Conservation (phyloP, 2,888 invertebrate species). For the Crocallis elinguaria region DNA sequence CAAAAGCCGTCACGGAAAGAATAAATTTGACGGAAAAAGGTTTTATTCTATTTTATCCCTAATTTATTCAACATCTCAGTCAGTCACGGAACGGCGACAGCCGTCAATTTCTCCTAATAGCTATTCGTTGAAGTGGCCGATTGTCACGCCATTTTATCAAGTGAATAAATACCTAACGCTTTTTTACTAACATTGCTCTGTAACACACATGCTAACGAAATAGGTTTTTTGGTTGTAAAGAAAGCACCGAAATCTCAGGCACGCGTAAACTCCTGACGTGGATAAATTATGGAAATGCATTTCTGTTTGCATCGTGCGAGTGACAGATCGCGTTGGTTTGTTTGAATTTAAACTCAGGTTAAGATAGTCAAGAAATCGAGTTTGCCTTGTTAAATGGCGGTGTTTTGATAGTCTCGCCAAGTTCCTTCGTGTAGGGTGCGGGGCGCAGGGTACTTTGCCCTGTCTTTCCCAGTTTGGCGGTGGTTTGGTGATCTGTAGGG, state of each 20-base stretch:
- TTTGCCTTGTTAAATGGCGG: not conserved
- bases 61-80: constrained; percentile 19
- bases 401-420: not conserved
- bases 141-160: constrained; percentile 34
- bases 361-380: not conserved
- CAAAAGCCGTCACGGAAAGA: not conserved
- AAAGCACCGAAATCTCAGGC: constrained; percentile 22
- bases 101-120: constrained; percentile 23
- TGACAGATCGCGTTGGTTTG: not conserved
- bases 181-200: constrained; percentile 23
- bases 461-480: too few species aligned
- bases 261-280: constrained; percentile 1
- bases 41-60: constrained; percentile 6
- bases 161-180: constrained; percentile 30
- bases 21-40: not conserved
- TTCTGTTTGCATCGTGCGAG: constrained; percentile 1
- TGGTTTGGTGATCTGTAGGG: too few species aligned
- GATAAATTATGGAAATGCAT: constrained; percentile 11
- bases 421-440: too few species aligned
- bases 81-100: constrained; percentile 26
- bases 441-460: too few species aligned
- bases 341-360: constrained; percentile 3
- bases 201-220: constrained; percentile 8
- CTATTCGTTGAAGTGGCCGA: constrained; percentile 28
- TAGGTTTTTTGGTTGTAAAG: constrained; percentile 13